Evolutionary conservation across 2,888 invertebrate genomes (phyloP), one percentile per base, ranked within the genome.

Genomic region (Ferrisia virgata): DNA sequence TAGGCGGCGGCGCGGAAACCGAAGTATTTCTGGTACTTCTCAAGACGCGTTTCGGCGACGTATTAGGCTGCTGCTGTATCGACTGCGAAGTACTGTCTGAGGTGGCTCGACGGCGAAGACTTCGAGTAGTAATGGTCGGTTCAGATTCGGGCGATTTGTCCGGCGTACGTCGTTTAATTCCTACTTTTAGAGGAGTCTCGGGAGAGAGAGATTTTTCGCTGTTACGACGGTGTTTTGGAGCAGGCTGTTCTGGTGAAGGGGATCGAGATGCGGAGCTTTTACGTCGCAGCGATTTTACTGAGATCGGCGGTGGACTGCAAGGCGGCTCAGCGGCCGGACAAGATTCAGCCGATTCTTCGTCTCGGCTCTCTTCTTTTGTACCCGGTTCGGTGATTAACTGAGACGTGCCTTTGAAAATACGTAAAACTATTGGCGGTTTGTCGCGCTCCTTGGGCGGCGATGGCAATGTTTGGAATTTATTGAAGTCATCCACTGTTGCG

Each of bases 361-460:
- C 83, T n/a, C 72, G 85, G 22, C 80, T 82, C 18, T 86, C 85
- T 33, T 84, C 80, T 85, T 85, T 85, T 9, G 40, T 53, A 36
- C 58, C 47, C 81, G 84, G 84, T 58, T 84, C 85, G 22, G 86
- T 86, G 5, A 87, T 81, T 72, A 87, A 82, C 79, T 87, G 87
- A 25, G 87, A 87, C 28, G 92, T 92, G 15, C 92, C 93, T 89
- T 95, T 94, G 86, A 95, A 95, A 91, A 96, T 96, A 89, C 96
- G 91, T 86, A 96, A 90, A 84, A 96, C 95, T 87, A 96, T 96
- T 31, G 96, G 96, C 72, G 95, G 95, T 88, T 94, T 93, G 86
- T 90, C 89, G 85, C 87, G 85, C 69, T 86, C 86, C 82, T 86
- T 86, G 22, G 83, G 72, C 3, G 83, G 83, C 3, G 83, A 83